Evolutionary conservation across 1,140 invertebrate species (phyloP), one percentile per base, ranked within the genome.

Genomic region (Papilio dardanus): DNA sequence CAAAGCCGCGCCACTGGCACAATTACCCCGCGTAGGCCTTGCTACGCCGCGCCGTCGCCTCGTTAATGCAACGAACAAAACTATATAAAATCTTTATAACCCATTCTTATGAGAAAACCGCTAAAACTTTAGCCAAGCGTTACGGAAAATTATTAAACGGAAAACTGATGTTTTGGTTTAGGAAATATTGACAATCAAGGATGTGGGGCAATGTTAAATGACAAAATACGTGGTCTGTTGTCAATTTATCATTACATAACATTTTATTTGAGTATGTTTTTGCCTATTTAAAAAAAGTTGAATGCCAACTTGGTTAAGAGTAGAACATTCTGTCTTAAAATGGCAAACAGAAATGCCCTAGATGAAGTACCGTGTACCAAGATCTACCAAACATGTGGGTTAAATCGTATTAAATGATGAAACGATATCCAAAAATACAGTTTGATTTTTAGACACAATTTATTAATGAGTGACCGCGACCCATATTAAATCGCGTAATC

Each of bases 1-100:
- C 76, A 80, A 83, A 83, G 79, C 81, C 78, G 79, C 77, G 54
- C 74, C 78, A 87, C 86, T 88, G 85, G 86, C 84, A 84, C 78
- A 82, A 79, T 83, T 84, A 76, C 74, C 21, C 50, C 50, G 19
- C 24, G 54, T 62, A 62, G 54, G 54, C 24, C 54, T 62, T 19
- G 42, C 42, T 19, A 46, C 42, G 42, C 42, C 10, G 54, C 42
- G 42, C 6, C 10, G 54, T 24, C 54, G 54, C 1, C 12, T 24
- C 24, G 19, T 54, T 28, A 28, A 62, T 62, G 54, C 54, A 62
- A 30, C 54, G 54, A 62, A 62, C 12, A 62, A 30, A 62, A 28
- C 54, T 62, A 28, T 62, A 62, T 62, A 28, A 62, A 62, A 28
- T 28, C 24, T 62, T 62, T 62, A 62, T 12, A 28, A 30, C 21